phyloP scores from a whole-genome alignment of 2,888 invertebrate species.

The Torymus aiolomorphi region DNA sequence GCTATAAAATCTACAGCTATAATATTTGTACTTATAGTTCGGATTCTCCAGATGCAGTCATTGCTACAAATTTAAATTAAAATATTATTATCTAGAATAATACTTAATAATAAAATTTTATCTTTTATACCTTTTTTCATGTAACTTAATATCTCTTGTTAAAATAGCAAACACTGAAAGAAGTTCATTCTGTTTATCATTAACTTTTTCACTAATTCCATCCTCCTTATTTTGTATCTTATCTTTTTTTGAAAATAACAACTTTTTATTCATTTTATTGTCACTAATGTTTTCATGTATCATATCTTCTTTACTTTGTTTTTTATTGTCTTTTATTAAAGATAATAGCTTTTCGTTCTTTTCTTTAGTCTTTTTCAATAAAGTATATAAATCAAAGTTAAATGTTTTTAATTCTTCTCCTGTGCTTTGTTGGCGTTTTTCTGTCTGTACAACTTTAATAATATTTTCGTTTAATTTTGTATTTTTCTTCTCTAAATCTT shows the following conservation, averaged over 20 bases:
- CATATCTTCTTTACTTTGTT: not conserved
- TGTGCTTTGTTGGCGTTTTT: not conserved
- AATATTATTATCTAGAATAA: slow-evolving; percentile 12
- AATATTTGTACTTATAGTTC: slow-evolving; percentile 58
- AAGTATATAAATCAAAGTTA: not conserved
- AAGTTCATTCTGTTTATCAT: slow-evolving; percentile 7
- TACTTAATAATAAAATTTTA: slow-evolving; percentile 12
- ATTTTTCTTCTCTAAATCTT: too few species aligned
- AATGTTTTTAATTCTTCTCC: slow-evolving; percentile 8
- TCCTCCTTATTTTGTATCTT: not conserved
- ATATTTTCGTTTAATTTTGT: too few species aligned
- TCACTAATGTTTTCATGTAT: slow-evolving; percentile 1
- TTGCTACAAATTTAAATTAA: slow-evolving; percentile 60
- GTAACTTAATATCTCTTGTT: slow-evolving; percentile 21
- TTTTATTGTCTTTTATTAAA: not conserved
- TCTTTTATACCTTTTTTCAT: slow-evolving; percentile 40
- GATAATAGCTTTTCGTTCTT: not conserved
- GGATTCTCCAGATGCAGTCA: slow-evolving; percentile 66
- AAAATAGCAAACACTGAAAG: slow-evolving; percentile 37
- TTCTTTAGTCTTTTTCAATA: not conserved
- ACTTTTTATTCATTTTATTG: not conserved
- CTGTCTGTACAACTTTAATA: too few species aligned
- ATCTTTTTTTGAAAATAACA: not conserved
- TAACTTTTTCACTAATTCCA: not conserved
- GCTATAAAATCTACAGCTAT: slow-evolving; percentile 66